Conservation (phyloP, 1,140 invertebrate species). For the Cydia pomonella region DNA sequence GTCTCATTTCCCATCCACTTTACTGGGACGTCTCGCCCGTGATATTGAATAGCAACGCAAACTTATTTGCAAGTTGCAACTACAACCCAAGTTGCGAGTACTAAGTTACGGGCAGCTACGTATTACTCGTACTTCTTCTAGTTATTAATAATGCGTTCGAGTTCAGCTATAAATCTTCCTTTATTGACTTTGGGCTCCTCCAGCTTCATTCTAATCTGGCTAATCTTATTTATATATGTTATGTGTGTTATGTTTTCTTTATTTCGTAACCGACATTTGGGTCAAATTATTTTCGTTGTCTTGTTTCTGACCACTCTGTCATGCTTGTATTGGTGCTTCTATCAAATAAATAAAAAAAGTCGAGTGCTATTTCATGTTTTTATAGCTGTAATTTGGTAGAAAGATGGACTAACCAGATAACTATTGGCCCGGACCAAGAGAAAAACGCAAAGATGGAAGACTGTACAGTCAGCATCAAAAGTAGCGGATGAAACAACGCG, state of each 20-base stretch:
- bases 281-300: no score
- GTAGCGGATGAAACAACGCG: no score
- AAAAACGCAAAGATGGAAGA: no score
- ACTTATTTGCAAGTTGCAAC: constrained; percentile 19
- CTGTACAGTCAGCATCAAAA: no score
- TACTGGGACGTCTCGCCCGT: neutral
- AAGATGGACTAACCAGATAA: no score
- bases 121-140: neutral
- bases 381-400: no score
- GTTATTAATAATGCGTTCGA: constrained; percentile 2
- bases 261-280: no score
- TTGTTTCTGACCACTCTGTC: no score
- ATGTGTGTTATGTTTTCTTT: neutral
- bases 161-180: neutral
- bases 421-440: no score
- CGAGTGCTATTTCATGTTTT: no score
- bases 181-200: neutral
- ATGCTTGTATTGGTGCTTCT: no score
- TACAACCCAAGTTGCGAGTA: neutral
- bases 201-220: neutral
- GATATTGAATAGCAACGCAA: neutral
- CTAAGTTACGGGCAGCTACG: neutral
- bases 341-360: no score
- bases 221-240: neutral
- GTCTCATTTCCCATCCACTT: constrained; percentile 13